Conservation (phyloP, 2,888 invertebrate species). For the Chaetogeoica ovagalla region DNA sequence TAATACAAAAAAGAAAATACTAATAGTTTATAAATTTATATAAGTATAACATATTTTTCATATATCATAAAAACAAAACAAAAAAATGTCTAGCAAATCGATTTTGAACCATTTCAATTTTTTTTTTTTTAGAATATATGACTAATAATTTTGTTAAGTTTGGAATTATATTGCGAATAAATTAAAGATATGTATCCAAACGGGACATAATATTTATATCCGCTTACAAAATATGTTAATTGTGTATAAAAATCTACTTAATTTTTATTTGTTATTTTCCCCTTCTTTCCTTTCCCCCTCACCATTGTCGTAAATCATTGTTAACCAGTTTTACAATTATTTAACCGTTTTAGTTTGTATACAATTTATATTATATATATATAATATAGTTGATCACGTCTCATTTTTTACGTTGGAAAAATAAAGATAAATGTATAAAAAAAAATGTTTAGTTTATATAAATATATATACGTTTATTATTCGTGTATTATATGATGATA, state of each 20-base stretch:
- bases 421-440: too few relatives aligned
- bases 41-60: constrained; percentile 1
- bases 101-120: too few relatives aligned
- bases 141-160: too few relatives aligned
- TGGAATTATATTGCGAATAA: too few relatives aligned
- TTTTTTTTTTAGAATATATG: too few relatives aligned
- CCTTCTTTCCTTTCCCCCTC: too few relatives aligned
- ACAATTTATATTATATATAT: too few relatives aligned
- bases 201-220: neutral
- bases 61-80: neutral
- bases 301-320: constrained; percentile 8
- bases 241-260: constrained; percentile 24
- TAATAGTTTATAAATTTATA: too few relatives aligned
- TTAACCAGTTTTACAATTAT: constrained; percentile 29
- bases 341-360: constrained; percentile 33
- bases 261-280: constrained; percentile 7
- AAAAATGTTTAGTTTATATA: too few relatives aligned
- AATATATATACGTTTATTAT: too few relatives aligned
- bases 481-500: neutral
- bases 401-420: neutral
- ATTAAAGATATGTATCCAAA: neutral
- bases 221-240: constrained; percentile 1
- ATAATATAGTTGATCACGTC: constrained; percentile 23
- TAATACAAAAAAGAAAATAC: neutral
- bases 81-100: too few relatives aligned